Conservation (phyloP, 1,140 invertebrate genomes). For the Drosophila virilis region DNA sequence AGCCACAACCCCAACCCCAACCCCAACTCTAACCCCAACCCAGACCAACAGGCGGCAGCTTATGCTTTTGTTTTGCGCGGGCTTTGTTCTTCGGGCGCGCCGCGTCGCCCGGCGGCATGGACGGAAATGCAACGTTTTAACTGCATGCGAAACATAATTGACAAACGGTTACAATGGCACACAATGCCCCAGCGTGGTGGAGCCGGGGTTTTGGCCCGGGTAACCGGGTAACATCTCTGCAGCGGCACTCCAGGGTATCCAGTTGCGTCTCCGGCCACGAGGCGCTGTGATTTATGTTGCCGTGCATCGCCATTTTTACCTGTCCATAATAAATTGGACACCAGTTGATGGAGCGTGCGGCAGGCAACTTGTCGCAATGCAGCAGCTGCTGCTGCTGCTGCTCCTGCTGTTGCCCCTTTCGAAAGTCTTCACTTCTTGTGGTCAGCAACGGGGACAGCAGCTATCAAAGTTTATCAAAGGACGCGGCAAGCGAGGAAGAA, state of each 20-base stretch:
- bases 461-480: too few species aligned
- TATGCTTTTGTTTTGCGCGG: slow-evolving; percentile 33
- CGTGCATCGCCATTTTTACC: slow-evolving; percentile 76
- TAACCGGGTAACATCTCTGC: too few species aligned
- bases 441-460: background rate
- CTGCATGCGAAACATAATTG: slow-evolving; percentile 75
- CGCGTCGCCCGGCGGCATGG: background rate
- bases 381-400: slow-evolving; percentile 42
- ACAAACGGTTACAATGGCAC: slow-evolving; percentile 62
- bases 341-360: slow-evolving; percentile 69
- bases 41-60: slow-evolving; percentile 23
- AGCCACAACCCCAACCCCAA: too few species aligned
- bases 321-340: slow-evolving; percentile 80
- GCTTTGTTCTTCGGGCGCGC: slow-evolving; percentile 26
- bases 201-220: too few species aligned
- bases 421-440: background rate
- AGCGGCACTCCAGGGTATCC: too few species aligned
- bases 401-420: background rate
- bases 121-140: slow-evolving; percentile 69
- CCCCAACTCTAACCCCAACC: too few species aligned
- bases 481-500: too few species aligned
- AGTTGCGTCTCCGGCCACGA: background rate
- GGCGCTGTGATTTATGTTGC: slow-evolving; percentile 64
- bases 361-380: slow-evolving; percentile 75
- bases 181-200: background rate